Base-by-base conservation (phyloP, 2,113 vertebrate genomes). In the Telmatochromis sp. region DNA sequence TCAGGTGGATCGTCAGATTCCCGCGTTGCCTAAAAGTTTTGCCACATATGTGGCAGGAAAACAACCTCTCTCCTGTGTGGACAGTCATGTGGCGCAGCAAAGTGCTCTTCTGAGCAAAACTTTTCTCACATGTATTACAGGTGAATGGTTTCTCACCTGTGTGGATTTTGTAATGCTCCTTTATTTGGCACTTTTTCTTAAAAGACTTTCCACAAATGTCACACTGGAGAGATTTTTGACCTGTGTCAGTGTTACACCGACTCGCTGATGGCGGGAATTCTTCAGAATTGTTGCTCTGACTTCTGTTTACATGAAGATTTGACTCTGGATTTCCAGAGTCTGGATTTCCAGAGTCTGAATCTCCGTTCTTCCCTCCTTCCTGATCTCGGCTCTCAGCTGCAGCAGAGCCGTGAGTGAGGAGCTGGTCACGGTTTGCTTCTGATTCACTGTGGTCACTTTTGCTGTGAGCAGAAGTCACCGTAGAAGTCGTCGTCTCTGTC, bases 141-240 rank as follows among this genome's bases (percentile, higher is more conserved):
- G 35, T 40, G 35, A 40, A 40, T 40, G 63, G 63, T 40, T 68
- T 68, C 11, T 68, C 63, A 68, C 63, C 63, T 40, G 35, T 68
- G 63, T 68, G 63, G 63, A 68, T 68, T 40, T 40, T 68, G 63
- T 14, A 68, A 68, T 68, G 63, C n/a, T 68, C 63, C n/a, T 68
- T 68, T 8, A 68, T 40, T 68, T 68, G 63, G 11, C 3, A 68
- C 63, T 13, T 68, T 68, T 68, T 68, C 63, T 68, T 68, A 40
- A 68, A 68, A 13, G 63, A 68, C 63, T 68, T 68, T 40, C 63
- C 63, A 68, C 63, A 68, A 40, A 68, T 40, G n/a, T 68, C n/a
- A 40, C 63, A 68, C 31, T 40, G 63, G n/a, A 40, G 33, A 14
- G 35, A 68, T 11, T 68, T 68, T 23, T 0, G 19, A 68, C 63